Evolutionary conservation across 1,140 invertebrate species (phyloP).

Genomic region (Radopholus similis): DNA sequence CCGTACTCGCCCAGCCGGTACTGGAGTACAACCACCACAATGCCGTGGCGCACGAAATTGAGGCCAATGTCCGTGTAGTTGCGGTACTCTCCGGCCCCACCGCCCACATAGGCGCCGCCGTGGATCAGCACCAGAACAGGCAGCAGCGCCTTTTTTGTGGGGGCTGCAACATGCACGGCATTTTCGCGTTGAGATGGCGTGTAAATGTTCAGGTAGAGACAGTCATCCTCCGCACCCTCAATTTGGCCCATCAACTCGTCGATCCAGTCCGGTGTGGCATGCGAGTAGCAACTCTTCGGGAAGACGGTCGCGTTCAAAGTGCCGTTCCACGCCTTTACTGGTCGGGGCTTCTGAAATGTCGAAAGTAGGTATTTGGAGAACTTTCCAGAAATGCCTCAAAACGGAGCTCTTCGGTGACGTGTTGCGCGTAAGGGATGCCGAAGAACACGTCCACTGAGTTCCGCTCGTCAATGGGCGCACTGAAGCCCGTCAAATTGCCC

Average conservation of each 20-base stretch:
- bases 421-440: slow-evolving; percentile 5
- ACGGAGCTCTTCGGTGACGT: not conserved
- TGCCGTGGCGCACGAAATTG: slow-evolving; percentile 42
- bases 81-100: slow-evolving; percentile 10
- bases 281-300: slow-evolving; percentile 9
- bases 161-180: not conserved
- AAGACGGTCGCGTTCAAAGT: slow-evolving; percentile 21
- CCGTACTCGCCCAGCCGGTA: slow-evolving; percentile 35
- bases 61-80: slow-evolving; percentile 24
- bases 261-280: slow-evolving; percentile 14
- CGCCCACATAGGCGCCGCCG: slow-evolving; percentile 40
- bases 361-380: no score
- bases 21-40: slow-evolving; percentile 40
- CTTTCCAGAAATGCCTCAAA: slow-evolving; percentile 3
- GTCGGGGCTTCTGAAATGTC: slow-evolving; percentile 34
- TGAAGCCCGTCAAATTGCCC: no score
- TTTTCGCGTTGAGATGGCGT: slow-evolving; percentile 66
- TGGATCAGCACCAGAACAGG: slow-evolving; percentile 33
- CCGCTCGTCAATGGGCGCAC: not conserved
- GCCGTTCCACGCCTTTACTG: slow-evolving; percentile 20
- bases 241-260: slow-evolving; percentile 1
- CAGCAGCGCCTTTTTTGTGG: not conserved
- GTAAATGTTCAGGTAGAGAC: slow-evolving; percentile 91
- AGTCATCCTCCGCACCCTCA: slow-evolving; percentile 77
- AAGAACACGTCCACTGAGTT: not conserved